Conservation (phyloP, 1,140 invertebrate species). For the Bombus waltoni region DNA sequence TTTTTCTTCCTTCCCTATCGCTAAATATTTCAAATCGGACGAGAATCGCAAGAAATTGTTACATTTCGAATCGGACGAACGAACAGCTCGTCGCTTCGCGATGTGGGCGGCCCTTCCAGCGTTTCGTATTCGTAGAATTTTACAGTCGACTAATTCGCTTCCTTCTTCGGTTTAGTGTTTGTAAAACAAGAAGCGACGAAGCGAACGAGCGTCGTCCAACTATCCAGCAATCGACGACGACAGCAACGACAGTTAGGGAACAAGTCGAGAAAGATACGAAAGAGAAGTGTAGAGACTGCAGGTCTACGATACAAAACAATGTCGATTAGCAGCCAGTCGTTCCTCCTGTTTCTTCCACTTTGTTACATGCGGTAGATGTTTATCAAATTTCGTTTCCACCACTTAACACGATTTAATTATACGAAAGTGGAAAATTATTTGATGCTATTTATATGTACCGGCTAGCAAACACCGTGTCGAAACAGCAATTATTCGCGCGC, state of each 20-base stretch:
- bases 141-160: neutral
- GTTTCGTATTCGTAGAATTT: neutral
- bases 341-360: neutral
- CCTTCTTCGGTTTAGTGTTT: no score
- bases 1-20: neutral
- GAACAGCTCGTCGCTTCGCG: neutral
- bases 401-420: neutral
- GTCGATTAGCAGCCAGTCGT: neutral
- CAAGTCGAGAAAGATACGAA: neutral
- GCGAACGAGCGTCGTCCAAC: neutral
- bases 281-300: neutral
- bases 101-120: neutral
- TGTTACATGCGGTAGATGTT: neutral
- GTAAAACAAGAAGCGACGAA: neutral
- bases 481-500: slow-evolving; percentile 5
- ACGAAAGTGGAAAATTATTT: slow-evolving; percentile 7
- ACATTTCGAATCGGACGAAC: neutral
- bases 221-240: neutral
- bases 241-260: neutral
- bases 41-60: neutral
- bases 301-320: neutral
- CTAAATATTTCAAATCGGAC: neutral
- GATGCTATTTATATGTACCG: neutral
- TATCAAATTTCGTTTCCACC: slow-evolving; percentile 17
- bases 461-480: neutral